Conservation (phyloP, 2,888 invertebrate species). For the Apamea epomidion region DNA sequence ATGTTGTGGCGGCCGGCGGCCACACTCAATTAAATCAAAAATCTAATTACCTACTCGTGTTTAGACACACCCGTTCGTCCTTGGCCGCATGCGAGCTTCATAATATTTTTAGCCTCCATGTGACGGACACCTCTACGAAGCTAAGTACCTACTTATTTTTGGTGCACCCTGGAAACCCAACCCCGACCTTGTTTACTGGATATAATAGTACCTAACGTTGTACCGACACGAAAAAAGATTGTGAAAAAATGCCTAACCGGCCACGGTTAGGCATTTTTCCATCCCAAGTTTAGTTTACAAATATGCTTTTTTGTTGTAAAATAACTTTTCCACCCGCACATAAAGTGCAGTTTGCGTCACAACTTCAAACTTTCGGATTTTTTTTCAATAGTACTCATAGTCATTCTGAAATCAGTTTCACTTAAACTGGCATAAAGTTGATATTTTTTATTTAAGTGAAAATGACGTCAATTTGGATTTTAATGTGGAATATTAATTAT, state of each 20-base stretch:
- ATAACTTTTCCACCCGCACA: background rate
- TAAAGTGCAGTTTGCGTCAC: background rate
- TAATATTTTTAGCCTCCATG: background rate
- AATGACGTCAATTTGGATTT: no score
- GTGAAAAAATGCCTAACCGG: background rate
- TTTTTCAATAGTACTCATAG: background rate
- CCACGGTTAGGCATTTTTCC: no score
- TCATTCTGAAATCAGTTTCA: background rate
- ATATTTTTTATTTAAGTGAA: no score
- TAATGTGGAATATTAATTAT: no score
- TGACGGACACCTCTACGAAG: slow-evolving; percentile 1
- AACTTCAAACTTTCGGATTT: no score
- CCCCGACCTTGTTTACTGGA: slow-evolving; percentile 31
- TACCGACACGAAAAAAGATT: slow-evolving; percentile 11
- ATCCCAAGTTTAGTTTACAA: background rate
- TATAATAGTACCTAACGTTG: background rate
- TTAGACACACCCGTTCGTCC: slow-evolving; percentile 2
- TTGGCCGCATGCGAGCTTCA: slow-evolving; percentile 5
- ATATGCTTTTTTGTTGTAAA: background rate
- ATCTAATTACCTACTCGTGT: background rate
- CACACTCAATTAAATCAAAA: background rate
- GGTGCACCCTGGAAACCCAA: slow-evolving; percentile 34
- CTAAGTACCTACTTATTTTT: slow-evolving; percentile 8
- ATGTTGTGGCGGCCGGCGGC: no score
- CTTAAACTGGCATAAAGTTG: no score